Percentiles rank a stretch among this genome's conserved stretches.
These are phyloP conservation scores for Pseudomyrmex concolor DNA, from an alignment of 1,140 invertebrate genomes.

Conservation along the genomic window DNA sequence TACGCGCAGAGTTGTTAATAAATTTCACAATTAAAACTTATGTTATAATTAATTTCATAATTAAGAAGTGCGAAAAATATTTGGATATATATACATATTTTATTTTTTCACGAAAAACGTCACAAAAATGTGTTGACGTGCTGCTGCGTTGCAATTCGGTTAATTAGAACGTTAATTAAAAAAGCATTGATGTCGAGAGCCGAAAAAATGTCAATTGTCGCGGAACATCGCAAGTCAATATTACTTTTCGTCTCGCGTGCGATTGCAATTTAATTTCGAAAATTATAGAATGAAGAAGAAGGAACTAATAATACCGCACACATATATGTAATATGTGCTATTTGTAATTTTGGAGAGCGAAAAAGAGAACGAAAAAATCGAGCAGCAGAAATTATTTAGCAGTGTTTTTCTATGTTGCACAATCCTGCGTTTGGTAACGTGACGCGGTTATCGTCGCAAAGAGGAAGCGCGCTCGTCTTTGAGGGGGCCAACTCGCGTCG, in stretches of 20 bases:
- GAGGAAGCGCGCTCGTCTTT: conserved; percentile 46
- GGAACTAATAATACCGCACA: too few species aligned
- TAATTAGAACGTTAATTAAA: not conserved
- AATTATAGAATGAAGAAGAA: not conserved
- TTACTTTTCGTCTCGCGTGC: not conserved
- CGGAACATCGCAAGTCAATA: not conserved
- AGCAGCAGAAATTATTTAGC: not conserved
- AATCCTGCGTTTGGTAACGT: conserved; percentile 38
- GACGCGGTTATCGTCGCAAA: conserved; percentile 51
- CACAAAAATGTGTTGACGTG: not conserved
- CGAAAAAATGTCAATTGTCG: not conserved
- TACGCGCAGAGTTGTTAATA: not conserved
- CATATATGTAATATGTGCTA: not conserved
- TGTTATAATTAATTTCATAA: not conserved
- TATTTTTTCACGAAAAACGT: not conserved
- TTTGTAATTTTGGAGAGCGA: not conserved
- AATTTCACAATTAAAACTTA: not conserved
- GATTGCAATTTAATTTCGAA: not conserved
- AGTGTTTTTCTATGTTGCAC: conserved; percentile 32
- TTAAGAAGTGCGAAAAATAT: conserved; percentile 2
- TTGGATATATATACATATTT: not conserved
- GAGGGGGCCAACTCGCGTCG: conserved; percentile 17
- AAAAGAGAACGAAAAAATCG: conserved; percentile 10
- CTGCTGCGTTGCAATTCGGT: not conserved
- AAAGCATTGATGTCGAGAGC: not conserved